These are phyloP conservation scores for Melospiza georgiana DNA, from an alignment of 2,113 vertebrate species.

Conservation along the genomic window DNA sequence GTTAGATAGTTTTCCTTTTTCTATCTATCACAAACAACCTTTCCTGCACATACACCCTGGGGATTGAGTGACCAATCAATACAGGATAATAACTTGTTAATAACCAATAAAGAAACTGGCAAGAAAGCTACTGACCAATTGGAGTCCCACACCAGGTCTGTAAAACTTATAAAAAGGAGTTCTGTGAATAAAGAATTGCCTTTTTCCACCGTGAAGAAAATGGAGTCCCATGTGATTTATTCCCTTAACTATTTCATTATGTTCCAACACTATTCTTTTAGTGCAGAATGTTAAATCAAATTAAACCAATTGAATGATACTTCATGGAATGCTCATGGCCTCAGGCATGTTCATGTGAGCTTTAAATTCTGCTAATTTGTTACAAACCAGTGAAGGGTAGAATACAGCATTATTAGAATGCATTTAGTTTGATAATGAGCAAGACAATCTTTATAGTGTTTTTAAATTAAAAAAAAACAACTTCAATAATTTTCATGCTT, in stretches of 20 bases:
- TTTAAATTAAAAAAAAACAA: background rate
- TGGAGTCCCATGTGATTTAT: background rate
- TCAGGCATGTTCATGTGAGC: background rate
- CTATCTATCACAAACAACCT: background rate
- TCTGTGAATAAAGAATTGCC: background rate
- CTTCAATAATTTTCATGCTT: background rate
- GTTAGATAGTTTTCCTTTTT: no score
- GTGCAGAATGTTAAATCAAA: background rate
- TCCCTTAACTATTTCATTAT: background rate
- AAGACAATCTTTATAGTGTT: background rate
- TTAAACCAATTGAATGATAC: background rate
- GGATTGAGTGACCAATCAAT: background rate
- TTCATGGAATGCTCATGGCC: background rate
- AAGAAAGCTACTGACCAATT: background rate
- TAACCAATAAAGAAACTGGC: background rate
- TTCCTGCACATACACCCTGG: background rate
- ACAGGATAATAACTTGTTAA: background rate
- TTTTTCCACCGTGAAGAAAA: background rate
- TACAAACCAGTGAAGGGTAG: background rate
- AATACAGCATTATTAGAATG: background rate
- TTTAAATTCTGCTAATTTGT: background rate
- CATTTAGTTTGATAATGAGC: background rate
- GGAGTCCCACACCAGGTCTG: background rate
- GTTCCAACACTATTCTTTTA: background rate
- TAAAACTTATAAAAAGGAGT: background rate